Conservation (phyloP, 2,888 invertebrate genomes). For the Napeogenes sylphis region DNA sequence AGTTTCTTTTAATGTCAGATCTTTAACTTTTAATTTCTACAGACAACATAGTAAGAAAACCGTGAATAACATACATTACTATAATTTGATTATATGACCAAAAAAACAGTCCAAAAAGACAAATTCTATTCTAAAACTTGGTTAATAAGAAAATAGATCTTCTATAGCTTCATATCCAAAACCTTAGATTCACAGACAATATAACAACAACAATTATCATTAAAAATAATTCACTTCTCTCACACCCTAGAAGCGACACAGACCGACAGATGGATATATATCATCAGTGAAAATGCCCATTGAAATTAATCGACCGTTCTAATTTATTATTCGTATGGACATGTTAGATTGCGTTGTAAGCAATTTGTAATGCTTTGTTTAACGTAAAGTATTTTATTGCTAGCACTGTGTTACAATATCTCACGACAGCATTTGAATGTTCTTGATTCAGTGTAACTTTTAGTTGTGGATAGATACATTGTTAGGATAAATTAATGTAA, state of each 20-base stretch:
- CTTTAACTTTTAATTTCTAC: too few species aligned
- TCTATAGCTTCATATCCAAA: too few species aligned
- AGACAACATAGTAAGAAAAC: too few species aligned
- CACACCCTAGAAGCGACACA: conserved; percentile 33
- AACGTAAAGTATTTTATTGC: conserved; percentile 12
- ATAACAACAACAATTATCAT: conserved; percentile 3
- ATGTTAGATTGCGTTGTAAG: conserved; percentile 32
- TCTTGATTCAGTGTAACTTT: not conserved
- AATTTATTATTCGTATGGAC: conserved; percentile 39
- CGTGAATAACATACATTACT: too few species aligned
- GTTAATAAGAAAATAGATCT: too few species aligned
- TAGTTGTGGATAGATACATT: too few species aligned
- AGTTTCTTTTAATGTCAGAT: too few species aligned
- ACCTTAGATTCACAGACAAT: not conserved
- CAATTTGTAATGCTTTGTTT: conserved; percentile 20
- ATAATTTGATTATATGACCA: too few species aligned
- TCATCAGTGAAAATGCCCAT: conserved; percentile 40
- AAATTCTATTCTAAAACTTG: too few species aligned
- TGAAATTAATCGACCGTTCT: conserved; percentile 43
- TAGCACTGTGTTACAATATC: not conserved
- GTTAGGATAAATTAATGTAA: not conserved
- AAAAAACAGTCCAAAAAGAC: too few species aligned
- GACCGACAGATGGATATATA: conserved; percentile 46
- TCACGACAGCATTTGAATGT: not conserved
- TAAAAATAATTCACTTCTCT: conserved; percentile 34